These are phyloP conservation scores for Dolichallabes microphthalmus DNA, from an alignment of 2,113 vertebrate species.

Conservation along the genomic window DNA sequence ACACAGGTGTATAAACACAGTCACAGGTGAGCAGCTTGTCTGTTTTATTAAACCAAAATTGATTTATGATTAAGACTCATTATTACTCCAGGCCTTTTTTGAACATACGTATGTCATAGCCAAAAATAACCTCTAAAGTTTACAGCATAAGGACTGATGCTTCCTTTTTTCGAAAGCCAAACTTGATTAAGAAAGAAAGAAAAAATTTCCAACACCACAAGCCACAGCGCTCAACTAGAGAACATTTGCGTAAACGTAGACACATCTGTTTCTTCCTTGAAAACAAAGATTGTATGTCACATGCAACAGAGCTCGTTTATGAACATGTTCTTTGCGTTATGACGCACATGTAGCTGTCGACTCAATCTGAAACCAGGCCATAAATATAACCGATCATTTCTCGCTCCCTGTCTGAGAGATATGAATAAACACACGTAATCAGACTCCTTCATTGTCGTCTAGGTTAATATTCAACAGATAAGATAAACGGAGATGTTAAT, in stretches of 20 bases:
- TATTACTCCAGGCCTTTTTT: neutral
- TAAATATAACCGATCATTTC: constrained; percentile 6
- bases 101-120: neutral
- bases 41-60: neutral
- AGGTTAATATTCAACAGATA: constrained; percentile 28
- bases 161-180: constrained; percentile 5
- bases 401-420: neutral
- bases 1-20: neutral
- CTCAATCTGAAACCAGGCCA: constrained; percentile 4
- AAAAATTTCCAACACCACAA: constrained; percentile 1
- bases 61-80: neutral
- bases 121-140: neutral
- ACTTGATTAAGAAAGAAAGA: constrained; percentile 15
- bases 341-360: constrained; percentile 31
- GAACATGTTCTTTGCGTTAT: neutral
- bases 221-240: neutral
- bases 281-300: neutral
- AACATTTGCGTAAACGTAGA: constrained; percentile 25
- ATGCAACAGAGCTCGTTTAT: neutral
- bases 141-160: neutral
- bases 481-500: constrained; percentile 17
- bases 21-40: neutral
- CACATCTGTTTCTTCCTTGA: neutral
- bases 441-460: neutral
- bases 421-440: constrained; percentile 1